These are phyloP conservation scores for Atta cephalotes DNA, from an alignment of 1,140 invertebrate genomes.

Conservation along the genomic window DNA sequence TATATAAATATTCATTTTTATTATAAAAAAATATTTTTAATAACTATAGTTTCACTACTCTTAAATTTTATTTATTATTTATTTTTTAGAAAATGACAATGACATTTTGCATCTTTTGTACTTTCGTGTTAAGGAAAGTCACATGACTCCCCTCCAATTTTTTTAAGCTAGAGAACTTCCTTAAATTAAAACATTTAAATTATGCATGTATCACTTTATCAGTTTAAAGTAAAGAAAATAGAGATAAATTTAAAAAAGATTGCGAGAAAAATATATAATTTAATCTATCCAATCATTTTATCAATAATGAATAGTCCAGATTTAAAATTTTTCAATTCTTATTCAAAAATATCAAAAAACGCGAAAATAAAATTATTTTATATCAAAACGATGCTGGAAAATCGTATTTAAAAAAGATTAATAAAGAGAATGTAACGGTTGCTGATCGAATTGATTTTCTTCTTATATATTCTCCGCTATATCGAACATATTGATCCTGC, in stretches of 20 bases:
- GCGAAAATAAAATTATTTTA: not conserved
- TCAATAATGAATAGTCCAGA: not conserved
- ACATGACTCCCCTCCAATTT: too few species aligned
- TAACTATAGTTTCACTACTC: too few species aligned
- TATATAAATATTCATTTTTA: too few species aligned
- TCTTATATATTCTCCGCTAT: not conserved
- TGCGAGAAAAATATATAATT: not conserved
- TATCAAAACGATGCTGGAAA: not conserved
- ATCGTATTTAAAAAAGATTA: not conserved
- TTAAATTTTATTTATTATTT: too few species aligned
- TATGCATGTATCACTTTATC: not conserved
- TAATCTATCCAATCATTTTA: not conserved
- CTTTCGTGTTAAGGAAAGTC: too few species aligned
- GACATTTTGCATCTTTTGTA: too few species aligned
- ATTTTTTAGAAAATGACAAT: too few species aligned
- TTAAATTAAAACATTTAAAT: too few species aligned
- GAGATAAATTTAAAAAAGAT: not conserved
- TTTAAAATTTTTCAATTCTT: not conserved
- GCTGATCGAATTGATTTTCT: constrained; percentile 32
- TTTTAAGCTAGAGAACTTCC: too few species aligned
- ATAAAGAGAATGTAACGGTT: not conserved
- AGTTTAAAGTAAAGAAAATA: not conserved
- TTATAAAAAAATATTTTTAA: too few species aligned
- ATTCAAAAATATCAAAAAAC: not conserved
- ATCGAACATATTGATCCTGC: constrained; percentile 1